These are phyloP conservation scores for Drosophila sordidula DNA, from an alignment of 2,888 invertebrate genomes.

Conservation along the genomic window DNA sequence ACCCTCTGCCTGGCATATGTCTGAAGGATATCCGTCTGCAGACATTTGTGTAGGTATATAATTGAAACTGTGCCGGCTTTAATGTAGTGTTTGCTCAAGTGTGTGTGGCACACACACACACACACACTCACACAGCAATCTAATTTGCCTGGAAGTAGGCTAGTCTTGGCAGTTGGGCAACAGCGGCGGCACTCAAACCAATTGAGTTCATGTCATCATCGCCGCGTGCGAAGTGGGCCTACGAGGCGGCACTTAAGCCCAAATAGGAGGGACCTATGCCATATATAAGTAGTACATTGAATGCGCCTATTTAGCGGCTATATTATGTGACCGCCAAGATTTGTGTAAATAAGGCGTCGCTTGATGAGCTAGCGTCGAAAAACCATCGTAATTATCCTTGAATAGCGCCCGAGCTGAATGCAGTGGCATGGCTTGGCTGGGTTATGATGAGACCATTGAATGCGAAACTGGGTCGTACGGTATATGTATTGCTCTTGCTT, in stretches of 20 bases:
- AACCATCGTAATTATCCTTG: slow-evolving; percentile 49
- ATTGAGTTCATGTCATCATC: slow-evolving; percentile 63
- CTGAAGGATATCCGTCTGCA: slow-evolving; percentile 32
- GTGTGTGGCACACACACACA: slow-evolving; percentile 34
- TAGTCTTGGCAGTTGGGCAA: slow-evolving; percentile 50
- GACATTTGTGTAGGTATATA: slow-evolving; percentile 44
- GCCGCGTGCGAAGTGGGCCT: slow-evolving; percentile 41
- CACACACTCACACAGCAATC: slow-evolving; percentile 34
- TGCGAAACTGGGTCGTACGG: slow-evolving; percentile 44
- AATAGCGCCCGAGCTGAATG: slow-evolving; percentile 27
- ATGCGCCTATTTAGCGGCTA: slow-evolving; percentile 62
- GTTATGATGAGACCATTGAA: slow-evolving; percentile 24
- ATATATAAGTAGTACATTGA: slow-evolving; percentile 37
- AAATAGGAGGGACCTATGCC: slow-evolving; percentile 9
- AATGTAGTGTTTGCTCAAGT: slow-evolving; percentile 69
- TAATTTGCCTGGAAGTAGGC: slow-evolving; percentile 71
- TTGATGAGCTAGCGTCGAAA: slow-evolving; percentile 56
- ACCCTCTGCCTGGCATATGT: background rate
- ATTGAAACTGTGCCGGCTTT: slow-evolving; percentile 67
- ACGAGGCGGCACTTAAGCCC: slow-evolving; percentile 30
- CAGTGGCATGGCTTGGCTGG: slow-evolving; percentile 13
- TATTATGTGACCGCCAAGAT: slow-evolving; percentile 52
- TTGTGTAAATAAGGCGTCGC: slow-evolving; percentile 69
- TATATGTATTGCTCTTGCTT: slow-evolving; percentile 13
- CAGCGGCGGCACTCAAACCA: slow-evolving; percentile 49